A percentile compares a stretch with the other conserved stretches of the same genome.
Conservation (phyloP, 1,140 invertebrate species). For the Drosophila elegans region DNA sequence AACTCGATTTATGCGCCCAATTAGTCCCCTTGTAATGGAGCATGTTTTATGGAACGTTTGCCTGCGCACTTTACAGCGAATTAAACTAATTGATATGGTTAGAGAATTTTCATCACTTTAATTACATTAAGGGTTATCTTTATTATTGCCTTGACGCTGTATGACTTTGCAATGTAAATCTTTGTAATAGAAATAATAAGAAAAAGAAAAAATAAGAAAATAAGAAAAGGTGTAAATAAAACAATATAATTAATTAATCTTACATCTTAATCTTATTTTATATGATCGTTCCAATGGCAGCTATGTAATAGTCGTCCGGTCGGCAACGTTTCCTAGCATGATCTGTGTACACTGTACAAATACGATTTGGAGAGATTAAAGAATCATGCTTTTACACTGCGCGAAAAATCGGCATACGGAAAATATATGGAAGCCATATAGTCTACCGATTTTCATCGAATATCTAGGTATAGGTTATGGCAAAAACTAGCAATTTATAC, state of each 20-base stretch:
- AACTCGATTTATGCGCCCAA: constrained; percentile 31
- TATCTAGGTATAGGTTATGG: no score
- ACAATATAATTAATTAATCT: background rate
- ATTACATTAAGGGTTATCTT: constrained; percentile 1
- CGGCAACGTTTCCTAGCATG: no score
- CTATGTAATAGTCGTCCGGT: no score
- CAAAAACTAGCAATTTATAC: no score
- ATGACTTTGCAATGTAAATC: background rate
- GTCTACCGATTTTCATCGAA: no score
- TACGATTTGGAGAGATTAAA: no score
- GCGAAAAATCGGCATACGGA: no score
- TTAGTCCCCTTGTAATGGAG: constrained; percentile 22
- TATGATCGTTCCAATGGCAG: no score
- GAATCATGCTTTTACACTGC: no score
- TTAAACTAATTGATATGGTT: constrained; percentile 16
- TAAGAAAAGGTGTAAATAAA: background rate
- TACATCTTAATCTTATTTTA: no score
- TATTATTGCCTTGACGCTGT: background rate
- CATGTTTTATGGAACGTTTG: constrained; percentile 18
- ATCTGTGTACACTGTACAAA: no score
- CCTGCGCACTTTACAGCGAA: constrained; percentile 28
- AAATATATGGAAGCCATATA: no score
- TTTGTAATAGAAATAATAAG: background rate
- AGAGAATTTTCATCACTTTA: constrained; percentile 13
- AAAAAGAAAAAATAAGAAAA: background rate